phyloP scores from a whole-genome alignment of 2,888 invertebrate genomes.

The Ecliptopera silaceata region DNA sequence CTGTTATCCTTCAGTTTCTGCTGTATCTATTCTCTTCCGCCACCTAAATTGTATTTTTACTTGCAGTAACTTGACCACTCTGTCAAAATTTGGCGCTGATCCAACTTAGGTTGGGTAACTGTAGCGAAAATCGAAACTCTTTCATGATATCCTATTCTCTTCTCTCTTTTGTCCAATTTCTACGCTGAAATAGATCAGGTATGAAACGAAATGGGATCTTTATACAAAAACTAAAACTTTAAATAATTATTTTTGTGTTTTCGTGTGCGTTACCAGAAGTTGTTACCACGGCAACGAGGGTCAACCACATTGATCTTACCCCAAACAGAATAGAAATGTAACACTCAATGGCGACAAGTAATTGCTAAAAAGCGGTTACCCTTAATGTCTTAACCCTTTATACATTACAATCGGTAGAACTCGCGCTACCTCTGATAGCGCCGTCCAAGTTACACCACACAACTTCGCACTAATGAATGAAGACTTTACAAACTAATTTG shows the following conservation, averaged over 20 bases:
- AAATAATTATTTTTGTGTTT: too few species aligned
- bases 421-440: conserved; percentile 29
- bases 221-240: too few species aligned
- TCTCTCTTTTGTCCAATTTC: conserved; percentile 21
- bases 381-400: conserved; percentile 18
- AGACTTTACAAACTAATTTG: conserved; percentile 67
- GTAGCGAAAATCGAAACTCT: conserved; percentile 48
- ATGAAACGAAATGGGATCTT: not conserved
- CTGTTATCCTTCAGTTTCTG: too few species aligned
- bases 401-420: conserved; percentile 51
- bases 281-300: not conserved
- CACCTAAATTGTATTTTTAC: not conserved
- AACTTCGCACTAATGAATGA: conserved; percentile 65
- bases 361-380: conserved; percentile 15
- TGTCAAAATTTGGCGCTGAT: conserved; percentile 49
- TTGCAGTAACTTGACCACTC: not conserved
- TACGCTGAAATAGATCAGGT: conserved; percentile 26
- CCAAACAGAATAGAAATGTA: conserved; percentile 6
- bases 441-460: conserved; percentile 56
- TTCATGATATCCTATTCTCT: conserved; percentile 36
- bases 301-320: not conserved
- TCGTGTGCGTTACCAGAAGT: too few species aligned
- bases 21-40: too few species aligned
- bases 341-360: conserved; percentile 7
- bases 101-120: conserved; percentile 49